Evolutionary conservation across 2,797 vertebrate genomes (phyloP), one percentile per base, ranked within the genome.

Genomic region (Semotilus atromaculatus): DNA sequence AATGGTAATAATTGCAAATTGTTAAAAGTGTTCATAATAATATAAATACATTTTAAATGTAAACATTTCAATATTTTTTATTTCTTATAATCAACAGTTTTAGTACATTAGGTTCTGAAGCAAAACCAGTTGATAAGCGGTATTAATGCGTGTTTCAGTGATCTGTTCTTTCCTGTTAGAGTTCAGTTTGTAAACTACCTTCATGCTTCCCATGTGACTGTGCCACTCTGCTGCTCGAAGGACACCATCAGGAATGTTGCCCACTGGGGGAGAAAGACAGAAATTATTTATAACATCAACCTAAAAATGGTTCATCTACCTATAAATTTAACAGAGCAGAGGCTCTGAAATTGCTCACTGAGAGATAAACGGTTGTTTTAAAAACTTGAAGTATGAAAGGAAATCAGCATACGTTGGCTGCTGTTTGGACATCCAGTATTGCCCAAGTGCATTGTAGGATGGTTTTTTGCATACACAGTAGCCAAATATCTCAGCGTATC

Each of bases 121-220:
- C 60, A 62, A 31, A 64, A 64, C 13, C 14, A 31, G 26, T 3
- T 29, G 6, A 7, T 29, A 62, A 62, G 13, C 26, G 2, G 13
- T 29, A 29, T 16, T 7, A 62, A 62, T 62, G 26, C 0, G 0
- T 60, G 23, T 62, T 62, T 62, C 58, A 29, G n/a, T 14, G n/a
- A 60, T 14, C n/a, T 29, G 10, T 13, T 60, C 23, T 26, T 11
- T 1, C 58, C 58, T 60, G n/a, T 60, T 60, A 60, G 60, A 29
- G 11, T 68, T 68, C 2, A 11, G 53, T 19, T 26, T 48, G 11
- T 48, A 45, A 78, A 81, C 66, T 94, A 97, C 98, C 97, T 99
- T 98, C 98, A 99, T 99, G 83, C 98, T 99, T 73, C 98, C 97
- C 95, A 97, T 92, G 91, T 99, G 97, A 91, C 97, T 97, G 88